These are phyloP conservation scores for Boleophthalmus pectinirostris DNA, from an alignment of 2,113 vertebrate genomes.

Conservation along the genomic window DNA sequence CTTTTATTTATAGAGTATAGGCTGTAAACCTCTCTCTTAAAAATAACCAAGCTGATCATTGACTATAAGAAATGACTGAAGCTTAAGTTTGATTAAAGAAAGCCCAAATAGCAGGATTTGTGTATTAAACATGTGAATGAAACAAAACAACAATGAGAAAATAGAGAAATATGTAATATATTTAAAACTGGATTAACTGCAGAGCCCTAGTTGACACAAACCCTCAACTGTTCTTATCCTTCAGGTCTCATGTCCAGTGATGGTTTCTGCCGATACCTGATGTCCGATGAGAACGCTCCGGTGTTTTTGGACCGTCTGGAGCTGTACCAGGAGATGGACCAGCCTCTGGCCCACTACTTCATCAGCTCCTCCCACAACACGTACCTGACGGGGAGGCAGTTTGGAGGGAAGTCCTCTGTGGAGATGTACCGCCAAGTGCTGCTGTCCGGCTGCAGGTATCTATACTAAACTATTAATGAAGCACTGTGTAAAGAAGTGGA, in stretches of 20 bases:
- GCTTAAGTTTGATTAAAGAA: too few relatives aligned
- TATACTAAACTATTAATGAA: neutral
- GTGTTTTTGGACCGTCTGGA: constrained; percentile 96
- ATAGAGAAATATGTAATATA: too few relatives aligned
- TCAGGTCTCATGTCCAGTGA: constrained; percentile 94
- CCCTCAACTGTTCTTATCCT: neutral
- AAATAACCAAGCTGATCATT: too few relatives aligned
- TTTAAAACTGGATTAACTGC: too few relatives aligned
- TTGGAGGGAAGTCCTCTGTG: constrained; percentile 95
- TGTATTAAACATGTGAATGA: too few relatives aligned
- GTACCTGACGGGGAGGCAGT: constrained; percentile 94
- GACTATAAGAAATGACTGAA: too few relatives aligned
- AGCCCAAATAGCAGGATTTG: too few relatives aligned
- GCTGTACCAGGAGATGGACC: constrained; percentile 98
- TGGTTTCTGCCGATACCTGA: constrained; percentile 96
- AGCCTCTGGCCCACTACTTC: constrained; percentile 94
- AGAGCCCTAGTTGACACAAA: too few relatives aligned
- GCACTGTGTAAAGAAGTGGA: neutral
- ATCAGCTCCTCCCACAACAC: constrained; percentile 99
- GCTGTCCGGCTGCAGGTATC: constrained; percentile 94
- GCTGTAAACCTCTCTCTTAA: too few relatives aligned
- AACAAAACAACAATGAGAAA: too few relatives aligned
- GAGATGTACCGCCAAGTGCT: constrained; percentile 98
- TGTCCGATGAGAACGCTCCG: constrained; percentile 98
- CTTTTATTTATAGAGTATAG: too few relatives aligned